Conservation (phyloP, 2,888 invertebrate genomes). For the Zaprionus lineosus region DNA sequence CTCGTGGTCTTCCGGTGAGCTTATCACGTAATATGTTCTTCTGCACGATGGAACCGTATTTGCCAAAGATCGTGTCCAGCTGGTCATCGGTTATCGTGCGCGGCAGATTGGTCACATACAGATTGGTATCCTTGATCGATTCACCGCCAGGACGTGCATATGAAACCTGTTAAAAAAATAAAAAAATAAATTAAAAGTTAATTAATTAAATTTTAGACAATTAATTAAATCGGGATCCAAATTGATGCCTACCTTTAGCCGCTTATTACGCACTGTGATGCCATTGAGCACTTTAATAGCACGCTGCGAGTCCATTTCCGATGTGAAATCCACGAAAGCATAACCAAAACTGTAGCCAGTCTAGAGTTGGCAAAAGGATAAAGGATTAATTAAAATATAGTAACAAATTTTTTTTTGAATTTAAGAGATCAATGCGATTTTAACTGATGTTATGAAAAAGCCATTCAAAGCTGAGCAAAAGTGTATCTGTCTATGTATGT, state of each 20-base stretch:
- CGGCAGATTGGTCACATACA: constrained; percentile 96
- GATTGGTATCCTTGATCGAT: constrained; percentile 95
- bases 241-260: constrained; percentile 91
- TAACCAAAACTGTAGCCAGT: constrained; percentile 98
- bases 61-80: constrained; percentile 92
- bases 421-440: too few species aligned
- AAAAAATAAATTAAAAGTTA: background rate
- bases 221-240: too few species aligned
- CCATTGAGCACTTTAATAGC: constrained; percentile 95
- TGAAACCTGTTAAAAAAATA: constrained; percentile 86
- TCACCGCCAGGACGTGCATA: constrained; percentile 95
- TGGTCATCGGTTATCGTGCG: constrained; percentile 92
- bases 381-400: constrained; percentile 1
- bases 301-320: constrained; percentile 91
- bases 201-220: background rate
- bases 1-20: constrained; percentile 92
- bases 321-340: constrained; percentile 95
- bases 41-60: constrained; percentile 95
- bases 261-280: constrained; percentile 93
- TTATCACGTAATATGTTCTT: constrained; percentile 95
- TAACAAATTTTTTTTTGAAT: too few species aligned
- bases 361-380: constrained; percentile 81
- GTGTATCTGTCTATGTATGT: too few species aligned
- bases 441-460: background rate
- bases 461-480: background rate